Conservation (phyloP, 2,888 invertebrate genomes). For the Luffia ferchaultella region DNA sequence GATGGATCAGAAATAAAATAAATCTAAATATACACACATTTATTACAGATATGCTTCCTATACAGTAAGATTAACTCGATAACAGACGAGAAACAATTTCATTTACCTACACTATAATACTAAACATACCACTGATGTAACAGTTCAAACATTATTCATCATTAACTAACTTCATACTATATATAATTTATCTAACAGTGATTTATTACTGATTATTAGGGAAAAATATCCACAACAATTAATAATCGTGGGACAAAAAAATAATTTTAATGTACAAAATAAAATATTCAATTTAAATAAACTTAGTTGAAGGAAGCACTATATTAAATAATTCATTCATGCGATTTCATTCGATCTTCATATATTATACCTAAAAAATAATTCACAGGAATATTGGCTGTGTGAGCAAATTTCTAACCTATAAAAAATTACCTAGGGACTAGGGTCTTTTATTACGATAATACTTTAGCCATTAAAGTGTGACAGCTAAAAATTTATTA, state of each 20-base stretch:
- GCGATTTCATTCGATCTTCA: background rate
- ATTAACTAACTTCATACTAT: background rate
- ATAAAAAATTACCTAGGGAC: background rate
- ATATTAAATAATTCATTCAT: background rate
- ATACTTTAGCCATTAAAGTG: background rate
- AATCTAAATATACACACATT: conserved; percentile 59
- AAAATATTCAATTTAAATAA: background rate
- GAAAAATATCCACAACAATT: no score
- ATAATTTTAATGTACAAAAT: background rate
- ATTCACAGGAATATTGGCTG: background rate
- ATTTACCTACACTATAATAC: conserved; percentile 34
- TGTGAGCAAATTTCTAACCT: background rate
- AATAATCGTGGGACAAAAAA: no score
- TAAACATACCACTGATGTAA: conserved; percentile 18
- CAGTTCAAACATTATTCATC: conserved; percentile 11
- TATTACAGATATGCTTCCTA: conserved; percentile 63
- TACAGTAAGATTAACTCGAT: conserved; percentile 47
- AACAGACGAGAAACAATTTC: conserved; percentile 39
- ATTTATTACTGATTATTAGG: background rate
- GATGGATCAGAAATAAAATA: no score
- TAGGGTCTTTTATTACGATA: background rate
- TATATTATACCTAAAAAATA: background rate
- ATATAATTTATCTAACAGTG: background rate
- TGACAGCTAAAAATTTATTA: background rate
- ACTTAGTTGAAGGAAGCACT: background rate